These are phyloP conservation scores for Potamilus streckersoni DNA, from an alignment of 1,140 invertebrate genomes.

Conservation along the genomic window DNA sequence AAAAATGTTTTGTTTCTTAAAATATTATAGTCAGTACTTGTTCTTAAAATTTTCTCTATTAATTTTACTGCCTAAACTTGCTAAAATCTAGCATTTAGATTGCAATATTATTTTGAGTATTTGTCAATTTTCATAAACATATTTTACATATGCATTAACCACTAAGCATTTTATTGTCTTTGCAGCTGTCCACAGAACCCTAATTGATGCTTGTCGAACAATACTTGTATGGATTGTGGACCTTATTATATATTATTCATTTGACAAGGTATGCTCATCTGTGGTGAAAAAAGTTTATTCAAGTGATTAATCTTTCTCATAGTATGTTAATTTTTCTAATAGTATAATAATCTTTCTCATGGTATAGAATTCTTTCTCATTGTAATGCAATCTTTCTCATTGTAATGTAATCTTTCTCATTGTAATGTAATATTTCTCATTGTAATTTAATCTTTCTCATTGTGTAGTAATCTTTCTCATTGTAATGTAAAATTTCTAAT, in stretches of 20 bases:
- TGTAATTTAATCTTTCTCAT: too few relatives aligned
- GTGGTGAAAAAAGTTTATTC: background rate
- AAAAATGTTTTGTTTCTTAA: background rate
- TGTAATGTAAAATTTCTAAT: too few relatives aligned
- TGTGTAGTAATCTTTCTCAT: too few relatives aligned
- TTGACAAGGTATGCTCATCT: conserved; percentile 50
- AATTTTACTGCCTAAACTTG: background rate
- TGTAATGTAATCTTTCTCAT: too few relatives aligned
- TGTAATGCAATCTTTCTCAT: too few relatives aligned
- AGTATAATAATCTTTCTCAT: too few relatives aligned
- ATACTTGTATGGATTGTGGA: conserved; percentile 62
- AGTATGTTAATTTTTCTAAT: too few relatives aligned
- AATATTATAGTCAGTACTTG: background rate
- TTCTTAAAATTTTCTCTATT: background rate
- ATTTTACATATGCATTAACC: background rate
- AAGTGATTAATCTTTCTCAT: background rate
- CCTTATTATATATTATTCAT: conserved; percentile 59
- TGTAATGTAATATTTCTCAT: too few relatives aligned
- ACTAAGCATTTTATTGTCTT: conserved; percentile 9
- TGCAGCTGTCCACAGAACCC: conserved; percentile 64
- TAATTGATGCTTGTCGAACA: conserved; percentile 63
- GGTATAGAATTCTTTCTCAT: background rate
- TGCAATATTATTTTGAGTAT: too few relatives aligned
- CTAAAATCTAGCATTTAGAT: background rate
- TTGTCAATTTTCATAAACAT: background rate